Conservation (phyloP, 1,140 invertebrate genomes). For the Zaprionus vittiger region DNA sequence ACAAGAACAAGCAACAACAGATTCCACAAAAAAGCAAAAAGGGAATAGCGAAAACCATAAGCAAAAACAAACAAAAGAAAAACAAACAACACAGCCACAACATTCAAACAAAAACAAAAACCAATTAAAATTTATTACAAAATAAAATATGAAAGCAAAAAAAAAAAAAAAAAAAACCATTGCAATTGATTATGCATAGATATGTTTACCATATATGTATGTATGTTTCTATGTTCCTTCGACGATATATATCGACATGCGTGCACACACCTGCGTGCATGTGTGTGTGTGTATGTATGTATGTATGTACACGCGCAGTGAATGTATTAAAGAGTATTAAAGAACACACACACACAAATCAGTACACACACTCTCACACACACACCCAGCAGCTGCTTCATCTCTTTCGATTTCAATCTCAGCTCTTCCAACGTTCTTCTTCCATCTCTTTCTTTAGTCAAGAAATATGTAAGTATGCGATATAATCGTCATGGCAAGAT, state of each 20-base stretch:
- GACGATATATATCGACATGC: neutral
- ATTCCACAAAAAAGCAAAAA: conserved; percentile 6
- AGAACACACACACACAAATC: neutral
- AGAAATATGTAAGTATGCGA: conserved; percentile 29
- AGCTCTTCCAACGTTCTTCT: neutral
- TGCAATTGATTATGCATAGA: conserved; percentile 17
- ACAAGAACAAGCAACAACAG: conserved; percentile 3
- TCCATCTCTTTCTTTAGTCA: conserved; percentile 5
- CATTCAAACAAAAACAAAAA: conserved; percentile 30
- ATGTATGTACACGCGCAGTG: conserved; percentile 15
- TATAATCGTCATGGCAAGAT: neutral
- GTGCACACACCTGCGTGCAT: conserved; percentile 1
- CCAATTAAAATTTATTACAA: conserved; percentile 59
- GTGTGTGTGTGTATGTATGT: conserved; percentile 14
- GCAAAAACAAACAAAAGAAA: conserved; percentile 23
- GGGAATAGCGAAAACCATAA: conserved; percentile 7
- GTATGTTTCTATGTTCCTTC: conserved; percentile 16
- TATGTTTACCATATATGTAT: conserved; percentile 11
- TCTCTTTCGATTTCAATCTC: neutral
- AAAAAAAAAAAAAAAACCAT: conserved; percentile 32
- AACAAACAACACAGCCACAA: conserved; percentile 25
- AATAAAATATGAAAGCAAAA: conserved; percentile 60
- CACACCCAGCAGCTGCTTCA: conserved; percentile 3
- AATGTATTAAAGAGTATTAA: neutral
- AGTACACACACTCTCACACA: conserved; percentile 3